Evolutionary conservation across 2,113 vertebrate species (phyloP).

Genomic region (Phyllopteryx taeniolatus): DNA sequence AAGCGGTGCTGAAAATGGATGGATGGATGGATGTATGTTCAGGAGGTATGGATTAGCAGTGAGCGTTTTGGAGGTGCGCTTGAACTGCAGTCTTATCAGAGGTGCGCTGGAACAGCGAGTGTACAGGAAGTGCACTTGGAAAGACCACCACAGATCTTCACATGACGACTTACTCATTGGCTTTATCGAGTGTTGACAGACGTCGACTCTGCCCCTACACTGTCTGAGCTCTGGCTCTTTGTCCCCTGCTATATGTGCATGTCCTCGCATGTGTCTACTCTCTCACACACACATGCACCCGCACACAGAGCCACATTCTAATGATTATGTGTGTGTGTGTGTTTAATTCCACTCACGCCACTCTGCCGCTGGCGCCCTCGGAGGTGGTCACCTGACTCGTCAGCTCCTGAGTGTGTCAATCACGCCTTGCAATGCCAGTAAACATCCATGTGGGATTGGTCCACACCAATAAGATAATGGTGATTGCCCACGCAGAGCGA

Average conservation of each 20-base stretch:
- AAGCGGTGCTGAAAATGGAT: too few relatives aligned
- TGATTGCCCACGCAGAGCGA: conserved; percentile 52
- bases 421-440: conserved; percentile 16
- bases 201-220: conserved; percentile 33
- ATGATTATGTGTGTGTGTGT: neutral
- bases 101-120: too few relatives aligned
- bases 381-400: neutral
- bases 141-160: conserved; percentile 21
- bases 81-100: too few relatives aligned
- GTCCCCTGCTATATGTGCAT: conserved; percentile 30
- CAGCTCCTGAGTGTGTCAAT: conserved; percentile 16
- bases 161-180: conserved; percentile 14
- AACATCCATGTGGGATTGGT: conserved; percentile 47
- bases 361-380: too few relatives aligned
- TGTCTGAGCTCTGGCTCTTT: conserved; percentile 49
- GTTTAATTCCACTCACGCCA: conserved; percentile 13
- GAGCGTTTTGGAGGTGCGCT: too few relatives aligned
- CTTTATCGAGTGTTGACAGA: conserved; percentile 36
- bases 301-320: neutral
- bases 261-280: conserved; percentile 10
- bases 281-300: neutral
- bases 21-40: too few relatives aligned
- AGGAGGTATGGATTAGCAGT: too few relatives aligned
- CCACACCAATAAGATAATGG: conserved; percentile 26
- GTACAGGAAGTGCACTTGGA: too few relatives aligned